Percentiles rank a stretch among this genome's conserved stretches.
Conservation (phyloP, 2,888 invertebrate species). For the Spisula solida region DNA sequence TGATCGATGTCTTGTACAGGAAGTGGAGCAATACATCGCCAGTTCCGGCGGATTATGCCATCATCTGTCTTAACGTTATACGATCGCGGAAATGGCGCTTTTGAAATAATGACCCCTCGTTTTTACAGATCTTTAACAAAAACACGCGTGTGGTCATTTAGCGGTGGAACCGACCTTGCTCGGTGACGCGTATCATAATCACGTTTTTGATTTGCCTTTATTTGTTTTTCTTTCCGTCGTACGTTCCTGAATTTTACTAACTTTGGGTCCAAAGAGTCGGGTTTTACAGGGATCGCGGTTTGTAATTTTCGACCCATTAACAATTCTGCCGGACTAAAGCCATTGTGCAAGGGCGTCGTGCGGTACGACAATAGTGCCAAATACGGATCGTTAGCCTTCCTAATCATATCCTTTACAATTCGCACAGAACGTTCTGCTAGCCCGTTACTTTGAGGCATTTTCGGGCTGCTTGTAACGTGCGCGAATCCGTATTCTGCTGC, state of each 20-base stretch:
- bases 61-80: background rate
- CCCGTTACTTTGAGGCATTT: constrained; percentile 63
- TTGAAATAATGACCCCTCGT: constrained; percentile 27
- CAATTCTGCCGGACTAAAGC: constrained; percentile 79
- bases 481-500: constrained; percentile 59
- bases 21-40: background rate
- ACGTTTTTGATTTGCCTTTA: constrained; percentile 14
- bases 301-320: constrained; percentile 77
- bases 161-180: constrained; percentile 2
- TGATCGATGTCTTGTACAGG: background rate
- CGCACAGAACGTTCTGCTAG: constrained; percentile 49
- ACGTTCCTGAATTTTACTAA: constrained; percentile 39
- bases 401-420: constrained; percentile 62
- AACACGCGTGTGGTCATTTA: background rate
- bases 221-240: background rate
- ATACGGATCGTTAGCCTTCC: constrained; percentile 76
- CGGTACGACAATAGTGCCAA: constrained; percentile 75
- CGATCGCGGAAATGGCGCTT: constrained; percentile 38
- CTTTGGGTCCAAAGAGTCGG: constrained; percentile 40
- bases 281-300: constrained; percentile 67
- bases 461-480: constrained; percentile 61
- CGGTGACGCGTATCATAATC: constrained; percentile 28
- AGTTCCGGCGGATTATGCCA: constrained; percentile 34
- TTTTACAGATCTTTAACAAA: constrained; percentile 44
- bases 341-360: constrained; percentile 73